Percentiles rank a stretch among this genome's conserved stretches.
These are phyloP conservation scores for Pectinophora gossypiella DNA, from an alignment of 1,140 invertebrate species.

Conservation along the genomic window DNA sequence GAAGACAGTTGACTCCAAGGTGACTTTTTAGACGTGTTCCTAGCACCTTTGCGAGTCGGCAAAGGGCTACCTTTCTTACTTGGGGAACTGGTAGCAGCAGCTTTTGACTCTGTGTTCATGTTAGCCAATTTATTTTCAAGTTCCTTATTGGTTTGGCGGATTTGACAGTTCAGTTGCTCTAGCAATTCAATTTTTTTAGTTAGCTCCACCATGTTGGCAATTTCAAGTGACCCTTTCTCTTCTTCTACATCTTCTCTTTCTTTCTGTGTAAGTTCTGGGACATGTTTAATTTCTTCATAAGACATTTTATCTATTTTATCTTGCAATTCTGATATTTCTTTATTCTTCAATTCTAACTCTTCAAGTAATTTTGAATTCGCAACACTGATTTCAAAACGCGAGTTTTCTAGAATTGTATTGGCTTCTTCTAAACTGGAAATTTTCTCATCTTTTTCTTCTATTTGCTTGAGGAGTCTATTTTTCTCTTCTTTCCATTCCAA, in stretches of 20 bases:
- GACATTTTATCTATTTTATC: slow-evolving; percentile 45
- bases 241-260: slow-evolving; percentile 44
- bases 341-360: slow-evolving; percentile 69
- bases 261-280: slow-evolving; percentile 27
- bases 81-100: slow-evolving; percentile 24
- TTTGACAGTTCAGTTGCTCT: slow-evolving; percentile 74
- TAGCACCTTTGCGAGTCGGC: slow-evolving; percentile 50
- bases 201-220: slow-evolving; percentile 64
- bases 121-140: slow-evolving; percentile 73
- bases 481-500: slow-evolving; percentile 83
- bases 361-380: slow-evolving; percentile 76
- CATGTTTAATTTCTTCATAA: slow-evolving; percentile 12
- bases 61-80: slow-evolving; percentile 53
- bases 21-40: slow-evolving; percentile 52
- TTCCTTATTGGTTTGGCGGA: slow-evolving; percentile 74
- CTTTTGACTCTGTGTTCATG: slow-evolving; percentile 41
- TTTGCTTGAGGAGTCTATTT: slow-evolving; percentile 72
- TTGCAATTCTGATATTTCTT: slow-evolving; percentile 59
- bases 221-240: slow-evolving; percentile 70
- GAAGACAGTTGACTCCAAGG: slow-evolving; percentile 61
- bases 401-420: slow-evolving; percentile 72
- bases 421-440: slow-evolving; percentile 71
- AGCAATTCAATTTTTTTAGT: slow-evolving; percentile 69
- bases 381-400: slow-evolving; percentile 76
- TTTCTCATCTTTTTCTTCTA: slow-evolving; percentile 77